Conservation (phyloP, 2,113 vertebrate species). For the Cavia aperea region DNA sequence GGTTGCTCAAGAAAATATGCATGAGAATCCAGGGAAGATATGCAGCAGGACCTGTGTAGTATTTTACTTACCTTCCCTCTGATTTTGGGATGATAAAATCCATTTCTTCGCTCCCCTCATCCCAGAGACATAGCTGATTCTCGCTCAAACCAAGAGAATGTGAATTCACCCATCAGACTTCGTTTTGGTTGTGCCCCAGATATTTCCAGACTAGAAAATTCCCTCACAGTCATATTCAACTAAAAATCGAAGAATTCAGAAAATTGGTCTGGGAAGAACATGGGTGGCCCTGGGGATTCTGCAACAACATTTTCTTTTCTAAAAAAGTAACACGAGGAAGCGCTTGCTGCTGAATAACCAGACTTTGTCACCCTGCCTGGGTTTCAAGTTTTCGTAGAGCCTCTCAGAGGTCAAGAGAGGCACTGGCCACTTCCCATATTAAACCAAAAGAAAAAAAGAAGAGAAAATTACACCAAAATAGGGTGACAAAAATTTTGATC, state of each 20-base stretch:
- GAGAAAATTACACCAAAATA: not conserved
- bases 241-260: conserved; percentile 25
- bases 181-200: not conserved
- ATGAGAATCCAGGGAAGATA: not conserved
- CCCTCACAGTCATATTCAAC: not conserved
- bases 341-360: not conserved
- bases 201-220: conserved; percentile 23
- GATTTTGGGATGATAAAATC: not conserved
- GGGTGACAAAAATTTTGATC: not conserved
- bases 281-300: not conserved
- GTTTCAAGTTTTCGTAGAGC: conserved; percentile 54
- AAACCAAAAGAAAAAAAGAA: not conserved
- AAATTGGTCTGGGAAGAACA: not conserved
- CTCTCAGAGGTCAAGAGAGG: conserved; percentile 50
- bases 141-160: not conserved
- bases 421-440: not conserved
- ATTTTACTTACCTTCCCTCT: not conserved
- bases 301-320: not conserved
- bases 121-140: not conserved
- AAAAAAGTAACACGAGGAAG: conserved; percentile 55
- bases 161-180: not conserved
- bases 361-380: conserved; percentile 21
- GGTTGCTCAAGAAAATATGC: not conserved
- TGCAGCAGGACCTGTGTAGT: not conserved
- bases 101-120: not conserved